Evolutionary conservation across 2,888 invertebrate genomes (phyloP), one percentile per base, ranked within the genome.

Genomic region (Tholera decimalis): DNA sequence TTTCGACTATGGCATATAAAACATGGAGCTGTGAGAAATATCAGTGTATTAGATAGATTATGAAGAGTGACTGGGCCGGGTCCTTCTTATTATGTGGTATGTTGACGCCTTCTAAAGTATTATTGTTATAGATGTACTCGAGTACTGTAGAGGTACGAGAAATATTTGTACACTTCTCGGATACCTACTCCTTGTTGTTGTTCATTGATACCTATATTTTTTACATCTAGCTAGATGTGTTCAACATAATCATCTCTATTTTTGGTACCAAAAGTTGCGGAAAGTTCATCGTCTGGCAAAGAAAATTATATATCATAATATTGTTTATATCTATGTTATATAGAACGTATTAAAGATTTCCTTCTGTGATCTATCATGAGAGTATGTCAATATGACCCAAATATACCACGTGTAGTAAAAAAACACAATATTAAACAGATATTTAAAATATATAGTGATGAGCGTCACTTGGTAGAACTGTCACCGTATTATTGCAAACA

Each of bases 1-100:
- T 83, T 98, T 98, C 90, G 98, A 98, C 91, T 98, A 96, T 85
- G 97, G 97, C 80, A 95, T 97, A 87, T 97, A 96, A 96, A 93
- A 80, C 88, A 70, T 83, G 89, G 91, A 92, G 93, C 94, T 94
- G 94, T 93, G 93, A 93, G 91, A 92, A 89, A 88, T 91, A 94
- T 93, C 93, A 94, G 93, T 94, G 94, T 95, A 93, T 94, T 95
- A 94, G 93, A 89, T 94, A 93, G 89, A 90, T 89, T 91, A 88
- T 84, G 87, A 90, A 89, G 91, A 89, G 89, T 89, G 91, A 89
- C 88, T 88, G 90, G 89, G 87, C 84, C 83, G 86, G 88, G 90
- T 92, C 93, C 91, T 93, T 93, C 92, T 91, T 88, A 88, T 85
- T 72, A 82, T 90, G 91, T 92, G 91, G 93, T 93, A 93, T 90